Evolutionary conservation across 2,888 invertebrate species (phyloP), one percentile per base, ranked within the genome.

Genomic region (Onchidella celtica): DNA sequence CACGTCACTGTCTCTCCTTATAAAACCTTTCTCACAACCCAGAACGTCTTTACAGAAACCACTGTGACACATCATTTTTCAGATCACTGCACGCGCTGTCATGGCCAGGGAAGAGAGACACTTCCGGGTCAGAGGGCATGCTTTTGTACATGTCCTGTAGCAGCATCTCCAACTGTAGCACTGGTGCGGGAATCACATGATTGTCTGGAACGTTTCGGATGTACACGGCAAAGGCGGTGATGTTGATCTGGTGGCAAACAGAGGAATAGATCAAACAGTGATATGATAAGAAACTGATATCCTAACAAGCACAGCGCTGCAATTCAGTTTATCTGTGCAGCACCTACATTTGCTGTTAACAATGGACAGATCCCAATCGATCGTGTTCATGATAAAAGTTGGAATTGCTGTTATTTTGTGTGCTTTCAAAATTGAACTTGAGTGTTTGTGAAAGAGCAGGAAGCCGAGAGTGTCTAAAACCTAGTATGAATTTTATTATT

Each of bases 51-150:
- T 72, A 70, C 61, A 73, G 79, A 27, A 84, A 75, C 74, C 70
- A 76, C 24, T 84, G 76, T 17, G 90, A 89, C 36, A 86, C 86
- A 75, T 91, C 90, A 79, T 89, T 89, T 70, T 85, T 84, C 6
- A 85, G 83, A 34, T 87, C 87, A 72, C 88, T 87, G 73, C 91
- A 91, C 11, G 87, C 83, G 34, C 88, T 86, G 65, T 88, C 86
- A 59, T 86, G 86, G 6, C 89, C 90, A 3, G 91, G 91, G 79
- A 88, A 90, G 34, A 91, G 78, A 36, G 86, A 85, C 47, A 90
- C 86, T 32, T 87, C 84, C 6, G 84, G 81, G 70, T 85, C 84
- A 34, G 85, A 83, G 32, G 83, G 81, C 32, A 85, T 81, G 59
- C 86, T 85, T 75, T 88, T 86, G 76, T 87, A 85, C 47, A 85